These are phyloP conservation scores for Siderastrea radians DNA, from an alignment of 92 coral and sea anemone species.

Conservation along the genomic window DNA sequence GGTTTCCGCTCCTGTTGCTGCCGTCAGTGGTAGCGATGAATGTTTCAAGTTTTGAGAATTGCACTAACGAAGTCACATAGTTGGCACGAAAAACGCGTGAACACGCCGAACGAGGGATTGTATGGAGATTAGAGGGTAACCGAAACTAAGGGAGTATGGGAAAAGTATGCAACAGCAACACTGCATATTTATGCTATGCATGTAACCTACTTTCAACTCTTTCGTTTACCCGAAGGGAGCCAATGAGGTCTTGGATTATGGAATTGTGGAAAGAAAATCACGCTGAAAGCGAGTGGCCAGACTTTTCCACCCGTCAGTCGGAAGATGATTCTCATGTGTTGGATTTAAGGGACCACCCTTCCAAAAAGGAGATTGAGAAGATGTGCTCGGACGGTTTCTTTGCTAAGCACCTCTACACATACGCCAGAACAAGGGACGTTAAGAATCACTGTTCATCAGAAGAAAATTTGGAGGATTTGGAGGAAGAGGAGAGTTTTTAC, in stretches of 20 bases:
- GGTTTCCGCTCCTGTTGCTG: too few species aligned
- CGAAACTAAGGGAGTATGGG: too few species aligned
- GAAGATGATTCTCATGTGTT: neutral
- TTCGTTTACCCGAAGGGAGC: neutral
- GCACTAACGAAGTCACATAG: too few species aligned
- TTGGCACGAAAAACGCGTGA: too few species aligned
- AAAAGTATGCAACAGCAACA: too few species aligned
- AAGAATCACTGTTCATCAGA: neutral
- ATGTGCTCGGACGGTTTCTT: conserved; percentile 8
- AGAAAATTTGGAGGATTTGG: neutral
- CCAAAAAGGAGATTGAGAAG: neutral
- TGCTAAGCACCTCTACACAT: neutral
- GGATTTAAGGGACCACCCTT: neutral
- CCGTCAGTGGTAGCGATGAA: too few species aligned
- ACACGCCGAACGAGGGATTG: too few species aligned
- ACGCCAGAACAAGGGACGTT: neutral
- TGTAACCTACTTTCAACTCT: too few species aligned
- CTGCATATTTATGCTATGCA: too few species aligned
- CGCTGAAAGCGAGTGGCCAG: conserved; percentile 8
- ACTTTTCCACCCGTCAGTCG: neutral
- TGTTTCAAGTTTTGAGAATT: too few species aligned
- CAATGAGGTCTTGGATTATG: conserved; percentile 35
- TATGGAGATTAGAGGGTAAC: too few species aligned
- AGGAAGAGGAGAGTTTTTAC: neutral
- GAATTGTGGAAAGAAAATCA: neutral